These are phyloP conservation scores for Potorous gilbertii DNA, from an alignment of 2,797 vertebrate genomes.

Conservation along the genomic window DNA sequence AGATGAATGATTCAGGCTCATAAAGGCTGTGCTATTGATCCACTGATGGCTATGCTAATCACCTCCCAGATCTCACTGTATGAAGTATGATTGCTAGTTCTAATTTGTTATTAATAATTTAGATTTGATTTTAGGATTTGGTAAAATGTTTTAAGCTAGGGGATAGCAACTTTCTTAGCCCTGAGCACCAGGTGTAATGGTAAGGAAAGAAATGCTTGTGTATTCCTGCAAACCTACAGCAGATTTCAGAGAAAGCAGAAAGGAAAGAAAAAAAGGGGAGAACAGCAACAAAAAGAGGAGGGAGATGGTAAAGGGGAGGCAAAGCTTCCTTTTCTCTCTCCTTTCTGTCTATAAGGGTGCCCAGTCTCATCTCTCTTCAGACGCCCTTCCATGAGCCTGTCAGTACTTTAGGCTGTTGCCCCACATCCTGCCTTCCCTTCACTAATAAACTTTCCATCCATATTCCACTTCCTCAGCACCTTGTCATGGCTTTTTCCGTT, in stretches of 20 bases:
- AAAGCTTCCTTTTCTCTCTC: neutral
- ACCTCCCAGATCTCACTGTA: conserved; percentile 32
- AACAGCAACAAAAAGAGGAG: neutral
- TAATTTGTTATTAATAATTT: neutral
- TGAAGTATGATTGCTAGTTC: conserved; percentile 54
- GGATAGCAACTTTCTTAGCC: conserved; percentile 37
- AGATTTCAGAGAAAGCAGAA: neutral
- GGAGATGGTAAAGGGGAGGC: neutral
- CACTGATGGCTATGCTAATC: conserved; percentile 47
- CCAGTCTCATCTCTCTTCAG: neutral
- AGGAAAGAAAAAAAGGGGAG: neutral
- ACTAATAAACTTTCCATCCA: neutral
- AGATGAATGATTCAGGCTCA: conserved; percentile 47
- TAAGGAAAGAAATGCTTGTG: neutral
- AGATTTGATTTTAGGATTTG: neutral
- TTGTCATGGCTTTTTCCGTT: neutral
- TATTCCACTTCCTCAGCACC: neutral
- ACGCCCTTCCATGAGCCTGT: neutral
- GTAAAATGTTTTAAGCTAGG: neutral
- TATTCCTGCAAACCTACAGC: neutral
- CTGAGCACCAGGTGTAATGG: neutral
- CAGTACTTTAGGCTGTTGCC: neutral
- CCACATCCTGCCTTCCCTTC: neutral
- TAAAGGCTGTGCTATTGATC: conserved; percentile 54
- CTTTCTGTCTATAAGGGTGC: neutral